phyloP scores from a whole-genome alignment of 2,888 invertebrate genomes.

The Hyposoter dolosus region DNA sequence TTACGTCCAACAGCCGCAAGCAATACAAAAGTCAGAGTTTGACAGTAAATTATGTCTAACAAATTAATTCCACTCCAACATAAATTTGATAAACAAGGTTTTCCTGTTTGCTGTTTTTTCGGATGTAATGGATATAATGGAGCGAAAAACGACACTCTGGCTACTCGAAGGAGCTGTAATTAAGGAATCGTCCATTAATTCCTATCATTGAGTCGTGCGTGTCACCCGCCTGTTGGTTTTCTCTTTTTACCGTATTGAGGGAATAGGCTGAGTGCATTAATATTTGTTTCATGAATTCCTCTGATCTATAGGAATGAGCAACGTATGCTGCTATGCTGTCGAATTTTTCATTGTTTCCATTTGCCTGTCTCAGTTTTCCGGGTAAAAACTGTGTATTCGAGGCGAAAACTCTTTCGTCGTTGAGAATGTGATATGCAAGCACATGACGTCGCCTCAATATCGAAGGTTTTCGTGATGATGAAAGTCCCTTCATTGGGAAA shows the following conservation, averaged over 20 bases:
- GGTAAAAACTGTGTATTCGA: neutral
- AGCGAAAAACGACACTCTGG: neutral
- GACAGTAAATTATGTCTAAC: neutral
- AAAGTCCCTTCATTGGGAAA: neutral
- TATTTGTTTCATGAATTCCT: neutral
- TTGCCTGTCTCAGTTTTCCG: neutral
- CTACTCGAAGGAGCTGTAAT: neutral
- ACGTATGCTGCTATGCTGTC: neutral
- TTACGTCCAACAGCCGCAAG: neutral
- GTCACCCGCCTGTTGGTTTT: neutral
- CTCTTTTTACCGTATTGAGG: neutral
- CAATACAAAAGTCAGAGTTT: neutral
- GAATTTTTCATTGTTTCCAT: neutral
- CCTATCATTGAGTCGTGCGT: constrained; percentile 14
- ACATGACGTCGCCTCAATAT: neutral
- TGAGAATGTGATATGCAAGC: neutral
- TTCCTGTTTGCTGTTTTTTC: neutral
- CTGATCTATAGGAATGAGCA: neutral
- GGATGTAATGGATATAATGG: neutral
- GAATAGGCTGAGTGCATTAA: no score
- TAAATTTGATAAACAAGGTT: neutral
- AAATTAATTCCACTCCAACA: neutral
- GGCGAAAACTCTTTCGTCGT: neutral
- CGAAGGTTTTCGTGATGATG: neutral
- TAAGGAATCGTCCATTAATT: constrained; percentile 21